Base-by-base conservation (phyloP, 2,888 invertebrate species). In the Vanessa cardui region DNA sequence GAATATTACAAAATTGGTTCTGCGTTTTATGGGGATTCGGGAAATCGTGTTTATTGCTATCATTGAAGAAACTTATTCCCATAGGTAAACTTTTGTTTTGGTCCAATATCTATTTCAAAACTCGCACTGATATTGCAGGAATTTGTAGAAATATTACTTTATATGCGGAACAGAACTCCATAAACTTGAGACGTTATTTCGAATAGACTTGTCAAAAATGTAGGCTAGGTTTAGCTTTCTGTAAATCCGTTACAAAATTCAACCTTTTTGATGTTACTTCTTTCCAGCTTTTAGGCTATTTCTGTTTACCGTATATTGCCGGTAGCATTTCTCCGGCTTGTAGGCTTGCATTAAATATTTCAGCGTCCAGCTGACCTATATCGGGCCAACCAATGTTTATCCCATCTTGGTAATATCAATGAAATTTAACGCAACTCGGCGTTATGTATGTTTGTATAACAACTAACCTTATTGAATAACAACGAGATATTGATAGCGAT, bases 1-100 rank as follows among this genome's bases (percentile, higher is more conserved):
- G 78, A 83, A 86, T 88, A 88, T 84, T 81, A 80, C 83, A 82
- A 84, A 86, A 90, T 89, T 88, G 89, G 84, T 84, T 86, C 83
- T 79, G 81, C 80, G 82, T 86, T 89, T 90, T 88, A 91, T 87
- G 83, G 84, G 82, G 83, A 84, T 85, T 84, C 75, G 80, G 54
- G 79, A 74, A 82, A 80, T 81, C 80, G 75, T 76, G 79, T 83
- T 84, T 85, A 85, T 82, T 83, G 79, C 80, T 81, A 78, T 79
- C 79, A 81, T 84, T 83, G 81, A 80, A 83, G 78, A 74, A 80
- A 80, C 78, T 81, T 81, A 16, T 78, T 75, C 77, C 68, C 39
- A 12, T 26, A n/a, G 45, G 50, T 44, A 56, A 58, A 39, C 26
- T 44, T 54, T 60, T 39, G 39, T 39, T 12, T 39, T 9, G 12